phyloP scores from a whole-genome alignment of 2,113 vertebrate species.

The Silurus asotus region DNA sequence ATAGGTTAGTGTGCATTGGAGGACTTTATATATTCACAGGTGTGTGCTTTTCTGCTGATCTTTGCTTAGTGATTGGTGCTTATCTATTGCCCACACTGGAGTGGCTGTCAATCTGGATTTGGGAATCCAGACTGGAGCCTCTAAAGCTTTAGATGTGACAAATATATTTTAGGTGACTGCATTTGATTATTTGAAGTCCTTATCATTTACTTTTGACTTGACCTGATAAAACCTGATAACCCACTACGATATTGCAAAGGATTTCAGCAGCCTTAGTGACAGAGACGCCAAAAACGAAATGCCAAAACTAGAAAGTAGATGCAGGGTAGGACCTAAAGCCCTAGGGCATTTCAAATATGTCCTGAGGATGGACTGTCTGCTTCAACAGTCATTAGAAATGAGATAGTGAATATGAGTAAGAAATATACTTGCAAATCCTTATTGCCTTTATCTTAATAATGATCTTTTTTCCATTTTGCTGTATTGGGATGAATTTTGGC shows the following conservation, averaged over 20 bases:
- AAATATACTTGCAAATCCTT: background rate
- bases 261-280: background rate
- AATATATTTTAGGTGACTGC: background rate
- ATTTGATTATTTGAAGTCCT: conserved; percentile 4
- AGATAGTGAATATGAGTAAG: background rate
- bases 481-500: background rate
- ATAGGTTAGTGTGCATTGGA: background rate
- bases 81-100: background rate
- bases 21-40: background rate
- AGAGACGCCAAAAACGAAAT: conserved; percentile 6
- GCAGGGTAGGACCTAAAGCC: background rate
- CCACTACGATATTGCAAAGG: background rate
- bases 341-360: background rate
- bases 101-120: background rate
- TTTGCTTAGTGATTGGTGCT: background rate
- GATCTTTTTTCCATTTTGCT: background rate
- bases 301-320: background rate
- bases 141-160: background rate
- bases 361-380: background rate
- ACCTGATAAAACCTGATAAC: background rate
- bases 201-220: background rate
- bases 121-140: background rate
- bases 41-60: background rate
- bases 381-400: background rate
- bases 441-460: background rate